Percentiles rank a stretch among this genome's conserved stretches.
phyloP scores from a whole-genome alignment of 37 sponge, comb jelly and placozoan species.

The Haliclona indistincta region DNA sequence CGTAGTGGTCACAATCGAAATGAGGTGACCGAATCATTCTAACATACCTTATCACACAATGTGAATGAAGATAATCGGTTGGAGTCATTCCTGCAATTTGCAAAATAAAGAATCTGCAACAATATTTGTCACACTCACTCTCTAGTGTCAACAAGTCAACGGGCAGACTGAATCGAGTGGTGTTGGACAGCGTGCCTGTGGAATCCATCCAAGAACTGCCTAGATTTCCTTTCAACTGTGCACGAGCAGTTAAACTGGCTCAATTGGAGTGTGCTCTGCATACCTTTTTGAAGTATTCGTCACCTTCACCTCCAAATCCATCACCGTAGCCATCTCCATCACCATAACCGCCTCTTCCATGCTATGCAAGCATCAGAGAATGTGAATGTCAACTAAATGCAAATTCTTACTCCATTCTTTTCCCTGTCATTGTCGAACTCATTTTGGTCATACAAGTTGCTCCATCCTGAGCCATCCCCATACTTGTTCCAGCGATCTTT shows the following conservation, averaged over 20 bases:
- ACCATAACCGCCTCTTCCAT: conserved; percentile 1
- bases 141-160: conserved; percentile 55
- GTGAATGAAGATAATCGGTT: conserved; percentile 37
- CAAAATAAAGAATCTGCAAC: background rate
- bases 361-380: background rate
- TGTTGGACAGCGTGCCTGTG: background rate
- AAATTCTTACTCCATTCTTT: background rate
- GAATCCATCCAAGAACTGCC: conserved; percentile 34
- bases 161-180: conserved; percentile 74
- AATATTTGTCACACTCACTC: conserved; percentile 2
- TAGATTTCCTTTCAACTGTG: background rate
- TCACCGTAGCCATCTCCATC: conserved; percentile 1
- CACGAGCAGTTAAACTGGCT: too few relatives aligned
- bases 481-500: background rate
- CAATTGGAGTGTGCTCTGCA: background rate
- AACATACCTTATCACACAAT: conserved; percentile 55
- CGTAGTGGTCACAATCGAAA: background rate
- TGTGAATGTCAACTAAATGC: background rate
- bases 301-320: conserved; percentile 17
- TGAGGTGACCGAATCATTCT: too few relatives aligned
- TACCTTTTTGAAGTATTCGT: conserved; percentile 66
- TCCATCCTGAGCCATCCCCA: background rate
- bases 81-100: conserved; percentile 57
- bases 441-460: background rate
- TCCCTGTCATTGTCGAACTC: conserved; percentile 1